These are phyloP conservation scores for Aphrocallistes beatrix DNA, from an alignment of 37 sponge, comb jelly and placozoan genomes.

Conservation along the genomic window DNA sequence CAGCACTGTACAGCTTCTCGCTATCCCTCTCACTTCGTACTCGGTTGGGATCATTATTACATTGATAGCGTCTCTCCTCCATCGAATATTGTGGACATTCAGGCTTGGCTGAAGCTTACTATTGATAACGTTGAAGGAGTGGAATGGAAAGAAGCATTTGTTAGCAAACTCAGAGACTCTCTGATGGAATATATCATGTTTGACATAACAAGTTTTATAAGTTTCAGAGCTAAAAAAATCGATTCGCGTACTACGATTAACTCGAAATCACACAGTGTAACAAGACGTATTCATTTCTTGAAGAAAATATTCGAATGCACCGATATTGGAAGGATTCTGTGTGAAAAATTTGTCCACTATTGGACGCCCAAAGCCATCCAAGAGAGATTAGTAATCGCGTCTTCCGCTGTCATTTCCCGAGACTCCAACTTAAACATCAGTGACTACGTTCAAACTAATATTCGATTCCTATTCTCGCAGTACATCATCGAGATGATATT, in stretches of 20 bases:
- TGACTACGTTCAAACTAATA: slow-evolving; percentile 6
- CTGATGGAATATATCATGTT: not conserved
- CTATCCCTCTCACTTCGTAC: not conserved
- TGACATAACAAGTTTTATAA: not conserved
- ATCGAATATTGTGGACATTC: not conserved
- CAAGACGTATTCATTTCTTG: not conserved
- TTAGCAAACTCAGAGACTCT: not conserved
- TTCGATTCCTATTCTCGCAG: slow-evolving; percentile 10
- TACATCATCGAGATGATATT: slow-evolving; percentile 3
- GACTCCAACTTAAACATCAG: slow-evolving; percentile 3
- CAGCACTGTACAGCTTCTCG: not conserved
- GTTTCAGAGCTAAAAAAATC: not conserved
- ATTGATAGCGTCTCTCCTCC: slow-evolving; percentile 9
- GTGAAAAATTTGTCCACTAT: not conserved
- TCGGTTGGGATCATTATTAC: not conserved
- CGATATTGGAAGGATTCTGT: not conserved
- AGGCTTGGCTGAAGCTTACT: slow-evolving; percentile 2
- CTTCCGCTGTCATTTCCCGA: slow-evolving; percentile 5
- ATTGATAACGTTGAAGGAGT: not conserved
- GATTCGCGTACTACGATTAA: not conserved
- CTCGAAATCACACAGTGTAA: not conserved
- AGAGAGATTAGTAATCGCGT: not conserved
- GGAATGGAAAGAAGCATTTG: not conserved
- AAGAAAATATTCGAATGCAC: not conserved
- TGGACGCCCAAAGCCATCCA: slow-evolving; percentile 10